phyloP scores from a whole-genome alignment of 1,140 invertebrate species.

The Plodia interpunctella region DNA sequence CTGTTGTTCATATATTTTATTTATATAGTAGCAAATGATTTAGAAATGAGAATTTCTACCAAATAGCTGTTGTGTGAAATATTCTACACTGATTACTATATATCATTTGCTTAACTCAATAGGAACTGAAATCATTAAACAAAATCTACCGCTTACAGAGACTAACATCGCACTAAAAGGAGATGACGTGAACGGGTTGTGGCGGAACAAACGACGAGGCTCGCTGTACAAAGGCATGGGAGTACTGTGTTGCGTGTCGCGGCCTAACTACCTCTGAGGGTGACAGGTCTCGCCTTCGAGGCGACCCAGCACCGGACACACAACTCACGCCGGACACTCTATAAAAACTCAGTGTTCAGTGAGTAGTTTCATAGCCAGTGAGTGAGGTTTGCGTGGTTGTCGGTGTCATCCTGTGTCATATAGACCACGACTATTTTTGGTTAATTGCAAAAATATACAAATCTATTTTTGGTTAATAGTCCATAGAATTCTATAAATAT shows the following conservation, averaged over 20 bases:
- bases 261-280: constrained; percentile 81
- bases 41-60: too few species aligned
- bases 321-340: constrained; percentile 18
- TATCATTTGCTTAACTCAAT: too few species aligned
- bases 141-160: constrained; percentile 65
- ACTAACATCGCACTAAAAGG: constrained; percentile 76
- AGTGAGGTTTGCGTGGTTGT: background rate
- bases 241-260: constrained; percentile 81
- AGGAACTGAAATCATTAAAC: too few species aligned
- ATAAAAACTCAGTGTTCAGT: constrained; percentile 21
- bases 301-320: constrained; percentile 28
- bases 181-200: constrained; percentile 78
- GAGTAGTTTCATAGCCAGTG: constrained; percentile 4
- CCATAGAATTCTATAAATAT: too few species aligned
- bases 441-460: too few species aligned
- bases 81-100: too few species aligned
- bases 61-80: too few species aligned
- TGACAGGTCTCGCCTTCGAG: constrained; percentile 55
- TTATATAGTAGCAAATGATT: too few species aligned
- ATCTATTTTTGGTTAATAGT: too few species aligned
- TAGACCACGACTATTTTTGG: background rate
- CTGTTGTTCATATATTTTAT: too few species aligned
- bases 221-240: constrained; percentile 82
- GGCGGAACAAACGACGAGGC: constrained; percentile 79
- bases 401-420: background rate